Base-by-base conservation (phyloP, 2,888 invertebrate genomes). In the Cryptophagus acutangulus region DNA sequence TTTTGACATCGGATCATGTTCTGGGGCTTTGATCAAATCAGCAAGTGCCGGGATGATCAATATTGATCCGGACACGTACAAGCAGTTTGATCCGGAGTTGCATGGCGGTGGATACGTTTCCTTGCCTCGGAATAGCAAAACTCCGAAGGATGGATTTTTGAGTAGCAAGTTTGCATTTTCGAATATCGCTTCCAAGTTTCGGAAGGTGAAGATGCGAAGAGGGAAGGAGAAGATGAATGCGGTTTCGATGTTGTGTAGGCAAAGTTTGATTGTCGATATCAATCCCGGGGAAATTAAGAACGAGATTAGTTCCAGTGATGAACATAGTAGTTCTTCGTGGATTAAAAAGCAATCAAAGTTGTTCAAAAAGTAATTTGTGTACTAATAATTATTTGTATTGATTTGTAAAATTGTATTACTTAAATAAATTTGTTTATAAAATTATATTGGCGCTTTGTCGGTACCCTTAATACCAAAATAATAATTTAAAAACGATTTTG, bases 11-110 rank as follows among this genome's bases (percentile, higher is more conserved):
- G 45, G 57, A 26, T 51, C 51, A 63, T 40, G 38, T 30, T 74
- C 75, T 36, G 66, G 72, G 2, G 52, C 72, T 5, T 65, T 84
- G n/a, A 75, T 79, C 0, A 82, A 87, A 54, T 85, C 84, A 17
- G 79, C 82, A 1, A 86, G 86, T 48, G 85, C 80, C 0, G 85
- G 85, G n/a, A 84, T 86, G 78, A 83, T 86, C 40, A 81, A 82
- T 52, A 73, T 82, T 1, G 81, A 82, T 46, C 69, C 75, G 3
- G 75, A 76, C 15, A 71, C 77, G 0, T 81, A 78, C 68, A 75
- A 74, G 49, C 71, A 79, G 48, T 72, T 81, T 10, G 73, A 65
- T 52, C 63, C 67, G 1, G 67, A 66, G 42, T 51, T 63, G 20
- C 69, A 69, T 40, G 59, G 62, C 2, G 70, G 71, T 5, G 72